Evolutionary conservation across 2,113 vertebrate genomes (phyloP).

Genomic region (Macaca mulatta): DNA sequence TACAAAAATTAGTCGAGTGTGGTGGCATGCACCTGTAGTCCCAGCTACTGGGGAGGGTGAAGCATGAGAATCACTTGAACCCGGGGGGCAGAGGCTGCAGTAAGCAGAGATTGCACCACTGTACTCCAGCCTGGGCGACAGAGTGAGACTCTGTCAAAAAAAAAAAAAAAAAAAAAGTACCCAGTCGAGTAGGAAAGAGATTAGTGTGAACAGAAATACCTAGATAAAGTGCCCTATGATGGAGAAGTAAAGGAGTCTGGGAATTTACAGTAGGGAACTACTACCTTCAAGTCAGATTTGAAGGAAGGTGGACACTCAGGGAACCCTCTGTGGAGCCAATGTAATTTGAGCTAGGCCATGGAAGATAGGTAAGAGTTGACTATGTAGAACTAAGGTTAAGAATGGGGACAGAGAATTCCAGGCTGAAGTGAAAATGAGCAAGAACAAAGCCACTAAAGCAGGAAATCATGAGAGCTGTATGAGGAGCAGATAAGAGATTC

Average conservation of each 20-base stretch:
- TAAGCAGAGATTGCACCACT: no score
- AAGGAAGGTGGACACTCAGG: not conserved
- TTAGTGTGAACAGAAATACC: not conserved
- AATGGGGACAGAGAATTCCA: not conserved
- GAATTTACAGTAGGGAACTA: not conserved
- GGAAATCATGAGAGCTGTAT: not conserved
- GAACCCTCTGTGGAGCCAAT: not conserved
- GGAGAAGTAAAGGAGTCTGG: not conserved
- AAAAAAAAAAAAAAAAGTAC: not conserved
- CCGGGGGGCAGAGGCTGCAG: no score
- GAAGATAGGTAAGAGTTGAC: not conserved
- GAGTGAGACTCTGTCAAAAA: no score
- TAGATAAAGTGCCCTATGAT: not conserved
- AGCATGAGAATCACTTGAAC: no score
- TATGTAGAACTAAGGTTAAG: not conserved
- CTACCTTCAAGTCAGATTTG: not conserved
- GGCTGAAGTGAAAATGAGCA: not conserved
- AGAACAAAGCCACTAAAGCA: not conserved
- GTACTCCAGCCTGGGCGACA: no score
- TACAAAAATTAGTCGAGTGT: no score
- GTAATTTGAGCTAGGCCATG: not conserved
- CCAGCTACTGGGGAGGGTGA: no score
- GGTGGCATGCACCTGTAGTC: no score
- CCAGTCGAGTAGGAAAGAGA: not conserved
- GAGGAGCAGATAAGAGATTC: not conserved